These are phyloP conservation scores for Scalopus aquaticus DNA, from an alignment of 2,113 vertebrate genomes.

Conservation along the genomic window DNA sequence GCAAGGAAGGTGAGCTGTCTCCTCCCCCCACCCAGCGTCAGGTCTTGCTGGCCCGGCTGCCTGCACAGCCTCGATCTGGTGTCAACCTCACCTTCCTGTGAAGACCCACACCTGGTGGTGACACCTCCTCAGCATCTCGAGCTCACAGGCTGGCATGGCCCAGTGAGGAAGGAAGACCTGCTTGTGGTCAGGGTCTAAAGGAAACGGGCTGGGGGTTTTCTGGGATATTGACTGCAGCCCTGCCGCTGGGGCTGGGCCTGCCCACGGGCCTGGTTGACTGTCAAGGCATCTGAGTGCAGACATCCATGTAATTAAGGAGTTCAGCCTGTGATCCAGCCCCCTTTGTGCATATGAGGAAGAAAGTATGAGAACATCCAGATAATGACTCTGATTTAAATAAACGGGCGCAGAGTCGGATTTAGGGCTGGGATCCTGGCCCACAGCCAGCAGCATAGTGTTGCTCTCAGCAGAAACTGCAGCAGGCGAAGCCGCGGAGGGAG, in stretches of 20 bases:
- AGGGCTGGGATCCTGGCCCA: neutral
- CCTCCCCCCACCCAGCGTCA: too few relatives aligned
- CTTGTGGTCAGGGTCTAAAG: too few relatives aligned
- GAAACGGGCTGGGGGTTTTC: neutral
- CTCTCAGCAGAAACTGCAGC: rapidly evolving
- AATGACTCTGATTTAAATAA: neutral
- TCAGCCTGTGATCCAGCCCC: neutral
- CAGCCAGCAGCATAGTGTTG: rapidly evolving
- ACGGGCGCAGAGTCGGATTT: neutral
- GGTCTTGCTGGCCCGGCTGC: too few relatives aligned
- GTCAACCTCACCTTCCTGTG: too few relatives aligned
- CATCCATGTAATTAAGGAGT: neutral
- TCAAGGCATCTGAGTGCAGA: neutral
- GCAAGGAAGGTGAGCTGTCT: too few relatives aligned
- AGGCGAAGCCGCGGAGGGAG: rapidly evolving
- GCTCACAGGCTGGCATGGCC: too few relatives aligned
- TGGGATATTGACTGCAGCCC: too few relatives aligned
- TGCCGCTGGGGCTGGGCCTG: neutral
- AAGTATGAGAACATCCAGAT: neutral
- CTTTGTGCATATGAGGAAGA: neutral
- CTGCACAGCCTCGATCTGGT: too few relatives aligned
- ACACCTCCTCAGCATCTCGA: too few relatives aligned
- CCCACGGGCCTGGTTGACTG: neutral
- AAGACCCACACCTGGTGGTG: too few relatives aligned
- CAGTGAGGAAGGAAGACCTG: too few relatives aligned